Evolutionary conservation across 2,888 invertebrate species (phyloP), one percentile per base, ranked within the genome.

Genomic region (Lucinisca nassula): DNA sequence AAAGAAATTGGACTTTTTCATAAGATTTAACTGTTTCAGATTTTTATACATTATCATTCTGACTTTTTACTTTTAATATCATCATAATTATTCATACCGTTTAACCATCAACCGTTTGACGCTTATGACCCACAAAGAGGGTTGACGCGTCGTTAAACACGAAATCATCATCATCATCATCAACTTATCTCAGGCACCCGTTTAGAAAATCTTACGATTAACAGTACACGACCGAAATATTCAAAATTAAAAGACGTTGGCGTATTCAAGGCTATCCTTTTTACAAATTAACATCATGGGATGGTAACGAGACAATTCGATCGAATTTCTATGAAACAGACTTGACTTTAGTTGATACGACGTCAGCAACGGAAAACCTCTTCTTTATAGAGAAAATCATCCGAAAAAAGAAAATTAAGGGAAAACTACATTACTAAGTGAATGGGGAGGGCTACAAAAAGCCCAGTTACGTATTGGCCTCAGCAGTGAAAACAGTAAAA

Each of bases 311-410:
- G 3, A 58, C 58, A 2, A 79, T 85, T 3, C 67, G 72, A 51
- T 72, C 79, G 0, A 58, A 49, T 21, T 88, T 88, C 55, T 88
- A 85, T 73, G 35, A 78, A 2, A 40, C 79, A 24, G 89, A 89
- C 45, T 45, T 86, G 30, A 61, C 81, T n/a, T 82, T 77, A 76
- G 84, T 89, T 10, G 73, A 82, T 27, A 84, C 24, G 58, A 6
- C 24, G 4, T n/a, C 58, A 58, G 24, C 24, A 2, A 51, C 51
- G 21, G 78, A 58, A 38, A 32, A 76, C 0, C 21, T 89, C 3
- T 89, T 82, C 76, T 79, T 82, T 32, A 84, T 89, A 14, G 84
- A 89, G 37, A 89, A 84, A 70, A 77, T 78, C 32, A 24, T 84
- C 17, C 76, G 55, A 73, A 84, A 61, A 17, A n/a, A 80, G 17